Conservation (phyloP, 2,797 vertebrate species). For the Erpetoichthys calabaricus region DNA sequence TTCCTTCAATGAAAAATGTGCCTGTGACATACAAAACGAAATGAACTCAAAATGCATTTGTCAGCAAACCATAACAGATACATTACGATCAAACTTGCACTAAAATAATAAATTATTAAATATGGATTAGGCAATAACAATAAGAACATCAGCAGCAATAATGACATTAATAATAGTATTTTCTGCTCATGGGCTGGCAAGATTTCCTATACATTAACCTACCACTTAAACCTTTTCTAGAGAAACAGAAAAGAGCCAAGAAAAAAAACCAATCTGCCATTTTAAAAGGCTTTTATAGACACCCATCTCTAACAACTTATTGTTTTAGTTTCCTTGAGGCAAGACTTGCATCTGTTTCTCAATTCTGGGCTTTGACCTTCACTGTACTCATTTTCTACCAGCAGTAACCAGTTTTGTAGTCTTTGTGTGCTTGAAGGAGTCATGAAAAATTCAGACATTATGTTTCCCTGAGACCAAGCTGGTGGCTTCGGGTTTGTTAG, state of each 20-base stretch:
- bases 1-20: too few relatives aligned
- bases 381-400: conserved; percentile 55
- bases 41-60: too few relatives aligned
- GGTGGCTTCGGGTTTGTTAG: conserved; percentile 87
- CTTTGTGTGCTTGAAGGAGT: conserved; percentile 85
- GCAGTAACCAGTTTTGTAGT: conserved; percentile 74
- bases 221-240: too few relatives aligned
- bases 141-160: too few relatives aligned
- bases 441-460: conserved; percentile 88
- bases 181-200: too few relatives aligned
- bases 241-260: conserved; percentile 17
- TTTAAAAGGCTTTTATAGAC: conserved; percentile 38
- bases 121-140: too few relatives aligned
- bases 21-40: too few relatives aligned
- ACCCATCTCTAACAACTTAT: conserved; percentile 47
- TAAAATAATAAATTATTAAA: too few relatives aligned
- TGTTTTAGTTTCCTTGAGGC: conserved; percentile 48
- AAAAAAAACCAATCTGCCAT: conserved; percentile 19
- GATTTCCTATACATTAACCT: too few relatives aligned
- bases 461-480: conserved; percentile 84
- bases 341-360: conserved; percentile 46
- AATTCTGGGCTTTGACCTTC: conserved; percentile 64
- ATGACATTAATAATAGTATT: too few relatives aligned
- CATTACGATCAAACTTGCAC: too few relatives aligned
- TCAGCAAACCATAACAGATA: too few relatives aligned